Conservation (phyloP, 2,888 invertebrate genomes). For the Drosophila neotestacea region DNA sequence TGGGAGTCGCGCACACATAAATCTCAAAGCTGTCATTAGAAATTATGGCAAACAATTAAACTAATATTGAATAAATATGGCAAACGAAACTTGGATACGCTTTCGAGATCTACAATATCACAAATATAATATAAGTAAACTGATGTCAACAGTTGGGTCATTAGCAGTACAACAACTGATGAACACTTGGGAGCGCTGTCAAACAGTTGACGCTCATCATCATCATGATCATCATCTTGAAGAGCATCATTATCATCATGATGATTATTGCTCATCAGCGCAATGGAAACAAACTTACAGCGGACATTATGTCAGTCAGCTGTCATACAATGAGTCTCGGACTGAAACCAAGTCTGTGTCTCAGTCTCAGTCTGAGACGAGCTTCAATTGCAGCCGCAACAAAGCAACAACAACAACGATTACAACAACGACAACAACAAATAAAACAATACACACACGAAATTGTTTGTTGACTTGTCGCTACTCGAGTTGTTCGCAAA, state of each 20-base stretch:
- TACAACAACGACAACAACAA: constrained; percentile 9
- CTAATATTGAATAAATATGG: constrained; percentile 36
- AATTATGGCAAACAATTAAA: constrained; percentile 48
- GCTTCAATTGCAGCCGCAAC: constrained; percentile 56
- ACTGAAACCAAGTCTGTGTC: constrained; percentile 24
- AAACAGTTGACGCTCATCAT: constrained; percentile 50
- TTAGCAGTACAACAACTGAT: constrained; percentile 45
- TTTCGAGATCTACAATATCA: background rate
- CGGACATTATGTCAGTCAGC: constrained; percentile 77
- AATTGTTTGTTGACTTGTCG: constrained; percentile 63
- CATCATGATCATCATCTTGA: constrained; percentile 21
- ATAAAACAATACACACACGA: constrained; percentile 41
- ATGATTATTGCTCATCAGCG: constrained; percentile 52
- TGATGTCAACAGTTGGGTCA: constrained; percentile 38
- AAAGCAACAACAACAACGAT: constrained; percentile 12
- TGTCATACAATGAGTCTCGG: constrained; percentile 59
- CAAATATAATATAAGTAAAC: background rate
- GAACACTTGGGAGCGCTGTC: constrained; percentile 57
- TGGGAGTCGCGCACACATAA: constrained; percentile 27
- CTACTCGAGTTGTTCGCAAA: constrained; percentile 63
- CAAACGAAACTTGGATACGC: constrained; percentile 2
- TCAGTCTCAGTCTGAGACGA: constrained; percentile 25
- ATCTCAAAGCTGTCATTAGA: constrained; percentile 47
- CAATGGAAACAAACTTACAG: constrained; percentile 55
- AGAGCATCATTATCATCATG: constrained; percentile 44